Percentiles rank a stretch among this genome's conserved stretches.
These are phyloP conservation scores for Drosophila parthenogenetica DNA, from an alignment of 2,888 invertebrate species.

Conservation along the genomic window DNA sequence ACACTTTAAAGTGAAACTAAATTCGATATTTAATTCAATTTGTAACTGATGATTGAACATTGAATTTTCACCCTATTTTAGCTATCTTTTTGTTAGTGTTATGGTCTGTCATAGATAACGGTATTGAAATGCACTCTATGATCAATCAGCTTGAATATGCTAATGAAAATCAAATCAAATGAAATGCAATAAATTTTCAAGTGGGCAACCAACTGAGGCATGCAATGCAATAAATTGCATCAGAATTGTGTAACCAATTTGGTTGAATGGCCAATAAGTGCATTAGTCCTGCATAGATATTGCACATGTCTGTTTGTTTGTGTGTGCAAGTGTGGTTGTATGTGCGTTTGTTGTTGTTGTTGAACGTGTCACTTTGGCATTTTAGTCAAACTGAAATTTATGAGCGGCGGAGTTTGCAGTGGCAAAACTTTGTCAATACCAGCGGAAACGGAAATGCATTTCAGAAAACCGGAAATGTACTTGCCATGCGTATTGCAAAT, in stretches of 20 bases:
- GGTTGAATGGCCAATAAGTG: constrained; percentile 78
- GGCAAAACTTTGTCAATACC: constrained; percentile 51
- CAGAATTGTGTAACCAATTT: constrained; percentile 73
- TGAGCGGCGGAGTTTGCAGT: constrained; percentile 53
- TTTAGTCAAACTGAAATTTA: constrained; percentile 68
- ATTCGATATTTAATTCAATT: constrained; percentile 27
- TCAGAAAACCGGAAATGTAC: constrained; percentile 78
- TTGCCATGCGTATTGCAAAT: constrained; percentile 73
- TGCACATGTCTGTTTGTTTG: not conserved
- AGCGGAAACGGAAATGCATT: constrained; percentile 78
- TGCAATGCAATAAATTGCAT: constrained; percentile 72
- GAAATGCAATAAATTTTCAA: constrained; percentile 60
- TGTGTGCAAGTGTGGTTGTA: constrained; percentile 16
- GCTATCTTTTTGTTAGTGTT: constrained; percentile 1
- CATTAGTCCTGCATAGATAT: constrained; percentile 55
- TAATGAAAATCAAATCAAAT: constrained; percentile 76
- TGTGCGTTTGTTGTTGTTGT: constrained; percentile 7
- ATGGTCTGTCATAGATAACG: constrained; percentile 23
- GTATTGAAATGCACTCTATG: constrained; percentile 33
- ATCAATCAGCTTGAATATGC: constrained; percentile 66
- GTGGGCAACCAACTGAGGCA: constrained; percentile 52
- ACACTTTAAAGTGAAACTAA: constrained; percentile 20
- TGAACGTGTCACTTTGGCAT: constrained; percentile 34
- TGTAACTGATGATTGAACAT: constrained; percentile 9
- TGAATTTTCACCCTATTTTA: not conserved